A percentile compares a stretch with the other conserved stretches of the same genome.
Evolutionary conservation across 2,888 invertebrate genomes (phyloP).

Genomic region (Melanostoma scalare): DNA sequence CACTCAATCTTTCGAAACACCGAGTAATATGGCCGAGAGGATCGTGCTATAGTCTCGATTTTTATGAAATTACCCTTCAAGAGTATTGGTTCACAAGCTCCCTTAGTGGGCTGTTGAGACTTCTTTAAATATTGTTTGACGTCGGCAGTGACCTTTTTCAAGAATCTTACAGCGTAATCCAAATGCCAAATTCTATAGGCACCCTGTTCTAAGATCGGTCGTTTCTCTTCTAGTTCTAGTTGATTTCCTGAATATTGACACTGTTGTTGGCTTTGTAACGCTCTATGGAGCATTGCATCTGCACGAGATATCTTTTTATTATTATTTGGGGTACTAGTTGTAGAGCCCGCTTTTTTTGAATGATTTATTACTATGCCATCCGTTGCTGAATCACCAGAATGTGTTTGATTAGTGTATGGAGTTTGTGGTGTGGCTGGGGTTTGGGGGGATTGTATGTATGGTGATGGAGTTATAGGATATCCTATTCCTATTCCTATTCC

Average conservation of each 20-base stretch:
- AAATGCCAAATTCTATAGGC: slow-evolving; percentile 84
- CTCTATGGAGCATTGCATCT: slow-evolving; percentile 92
- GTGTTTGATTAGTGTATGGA: slow-evolving; percentile 73
- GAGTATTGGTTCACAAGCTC: slow-evolving; percentile 82
- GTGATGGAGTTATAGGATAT: slow-evolving; percentile 63
- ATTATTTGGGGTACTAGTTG: slow-evolving; percentile 55
- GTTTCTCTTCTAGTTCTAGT: slow-evolving; percentile 46
- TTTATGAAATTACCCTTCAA: slow-evolving; percentile 88
- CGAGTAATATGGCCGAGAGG: slow-evolving; percentile 81
- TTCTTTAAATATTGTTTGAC: slow-evolving; percentile 76
- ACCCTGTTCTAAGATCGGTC: slow-evolving; percentile 74
- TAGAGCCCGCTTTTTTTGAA: slow-evolving; percentile 52
- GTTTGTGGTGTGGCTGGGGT: slow-evolving; percentile 79
- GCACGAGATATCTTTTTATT: slow-evolving; percentile 83
- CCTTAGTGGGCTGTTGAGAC: slow-evolving; percentile 73
- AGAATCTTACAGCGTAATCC: slow-evolving; percentile 85
- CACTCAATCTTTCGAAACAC: slow-evolving; percentile 80
- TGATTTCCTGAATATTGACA: slow-evolving; percentile 48
- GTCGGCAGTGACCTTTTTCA: slow-evolving; percentile 85
- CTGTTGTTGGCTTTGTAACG: slow-evolving; percentile 78
- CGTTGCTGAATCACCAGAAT: slow-evolving; percentile 68
- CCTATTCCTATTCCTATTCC: slow-evolving; percentile 44
- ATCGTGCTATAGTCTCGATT: slow-evolving; percentile 84
- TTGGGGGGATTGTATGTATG: slow-evolving; percentile 74
- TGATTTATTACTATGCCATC: slow-evolving; percentile 59